Conservation (phyloP, 2,797 vertebrate species). For the Myotis vivesi region DNA sequence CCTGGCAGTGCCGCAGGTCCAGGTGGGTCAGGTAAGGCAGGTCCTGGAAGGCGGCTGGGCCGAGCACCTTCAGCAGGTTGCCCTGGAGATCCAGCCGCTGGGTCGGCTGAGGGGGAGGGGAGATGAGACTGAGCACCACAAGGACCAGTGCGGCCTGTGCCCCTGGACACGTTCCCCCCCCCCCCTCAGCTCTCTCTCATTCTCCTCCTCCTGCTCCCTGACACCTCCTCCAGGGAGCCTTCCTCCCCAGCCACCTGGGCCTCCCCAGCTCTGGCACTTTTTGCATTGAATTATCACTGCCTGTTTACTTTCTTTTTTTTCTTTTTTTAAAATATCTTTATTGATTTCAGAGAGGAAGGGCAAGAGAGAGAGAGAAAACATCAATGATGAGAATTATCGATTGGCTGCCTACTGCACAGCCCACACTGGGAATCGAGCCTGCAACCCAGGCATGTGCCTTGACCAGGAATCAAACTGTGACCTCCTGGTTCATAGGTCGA, state of each 20-base stretch:
- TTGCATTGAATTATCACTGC: not conserved
- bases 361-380: too few relatives aligned
- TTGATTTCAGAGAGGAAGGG: too few relatives aligned
- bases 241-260: not conserved
- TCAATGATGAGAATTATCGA: too few relatives aligned
- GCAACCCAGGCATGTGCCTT: too few relatives aligned
- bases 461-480: too few relatives aligned
- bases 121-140: not conserved
- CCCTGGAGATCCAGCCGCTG: constrained; percentile 91
- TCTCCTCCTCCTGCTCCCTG: not conserved
- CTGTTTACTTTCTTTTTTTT: not conserved
- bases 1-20: constrained; percentile 89
- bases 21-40: constrained; percentile 92
- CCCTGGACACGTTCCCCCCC: too few relatives aligned
- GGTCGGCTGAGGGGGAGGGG: constrained; percentile 86
- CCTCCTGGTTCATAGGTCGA: too few relatives aligned
- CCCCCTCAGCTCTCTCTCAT: not conserved
- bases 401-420: too few relatives aligned
- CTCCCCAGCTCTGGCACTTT: not conserved
- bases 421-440: too few relatives aligned
- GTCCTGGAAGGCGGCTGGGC: constrained; percentile 85
- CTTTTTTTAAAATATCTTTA: too few relatives aligned
- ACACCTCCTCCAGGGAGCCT: not conserved
- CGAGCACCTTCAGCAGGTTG: constrained; percentile 88
- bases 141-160: not conserved